Evolutionary conservation across 2,797 vertebrate genomes (phyloP).

Genomic region (Chaenodraco wilsoni): DNA sequence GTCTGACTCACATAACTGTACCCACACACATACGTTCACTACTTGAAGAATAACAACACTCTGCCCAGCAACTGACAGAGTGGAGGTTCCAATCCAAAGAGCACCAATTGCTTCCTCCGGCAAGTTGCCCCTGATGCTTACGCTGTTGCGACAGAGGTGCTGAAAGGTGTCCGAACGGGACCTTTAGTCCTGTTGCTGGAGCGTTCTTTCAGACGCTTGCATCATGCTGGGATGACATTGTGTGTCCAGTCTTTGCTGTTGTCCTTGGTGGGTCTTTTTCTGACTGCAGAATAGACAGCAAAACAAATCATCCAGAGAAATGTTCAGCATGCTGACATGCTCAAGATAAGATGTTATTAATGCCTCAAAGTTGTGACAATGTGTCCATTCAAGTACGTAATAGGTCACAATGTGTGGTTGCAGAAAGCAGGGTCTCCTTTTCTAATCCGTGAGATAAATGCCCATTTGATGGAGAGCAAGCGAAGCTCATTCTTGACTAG

Average conservation of each 20-base stretch:
- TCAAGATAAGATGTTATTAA: background rate
- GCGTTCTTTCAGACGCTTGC: slow-evolving; percentile 73
- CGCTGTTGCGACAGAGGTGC: slow-evolving; percentile 52
- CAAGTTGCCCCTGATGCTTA: slow-evolving; percentile 54
- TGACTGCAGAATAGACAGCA: slow-evolving; percentile 34
- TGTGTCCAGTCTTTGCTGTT: slow-evolving; percentile 46
- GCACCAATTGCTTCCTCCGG: slow-evolving; percentile 68
- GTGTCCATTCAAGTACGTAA: background rate
- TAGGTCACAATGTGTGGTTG: background rate
- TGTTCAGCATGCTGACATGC: background rate
- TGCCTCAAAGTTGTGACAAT: background rate
- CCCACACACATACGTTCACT: slow-evolving; percentile 9
- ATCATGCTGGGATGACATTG: slow-evolving; percentile 68
- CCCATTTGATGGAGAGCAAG: slow-evolving; percentile 32
- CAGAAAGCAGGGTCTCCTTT: background rate
- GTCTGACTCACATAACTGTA: slow-evolving; percentile 25
- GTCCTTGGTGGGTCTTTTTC: slow-evolving; percentile 47
- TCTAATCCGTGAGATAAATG: slow-evolving; percentile 16
- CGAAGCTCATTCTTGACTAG: slow-evolving; percentile 10
- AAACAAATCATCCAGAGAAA: slow-evolving; percentile 23
- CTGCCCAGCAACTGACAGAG: slow-evolving; percentile 73
- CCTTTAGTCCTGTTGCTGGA: slow-evolving; percentile 49
- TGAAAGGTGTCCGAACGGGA: slow-evolving; percentile 60
- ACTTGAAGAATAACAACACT: slow-evolving; percentile 27
- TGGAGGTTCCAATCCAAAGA: slow-evolving; percentile 65